Conservation (phyloP, 2,113 vertebrate genomes). For the Siniperca chuatsi region DNA sequence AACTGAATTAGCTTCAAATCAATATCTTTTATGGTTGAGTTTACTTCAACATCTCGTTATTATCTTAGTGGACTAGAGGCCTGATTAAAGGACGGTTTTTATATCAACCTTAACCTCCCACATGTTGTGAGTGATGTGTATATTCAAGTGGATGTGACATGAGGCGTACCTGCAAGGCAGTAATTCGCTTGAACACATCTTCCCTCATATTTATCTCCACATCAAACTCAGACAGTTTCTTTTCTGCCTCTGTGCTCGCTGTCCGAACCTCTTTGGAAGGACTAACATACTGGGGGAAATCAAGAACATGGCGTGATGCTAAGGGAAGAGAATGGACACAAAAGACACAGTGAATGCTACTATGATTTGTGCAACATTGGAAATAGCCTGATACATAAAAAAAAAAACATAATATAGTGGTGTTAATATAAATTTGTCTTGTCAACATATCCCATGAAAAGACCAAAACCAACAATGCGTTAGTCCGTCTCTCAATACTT, state of each 20-base stretch:
- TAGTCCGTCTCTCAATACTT: not conserved
- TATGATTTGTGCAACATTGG: not conserved
- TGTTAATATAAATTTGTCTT: too few relatives aligned
- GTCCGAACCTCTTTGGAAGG: slow-evolving; percentile 88
- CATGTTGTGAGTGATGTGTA: not conserved
- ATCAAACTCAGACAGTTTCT: slow-evolving; percentile 93
- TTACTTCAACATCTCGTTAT: slow-evolving; percentile 14
- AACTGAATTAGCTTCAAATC: slow-evolving; percentile 19
- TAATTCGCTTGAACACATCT: slow-evolving; percentile 91
- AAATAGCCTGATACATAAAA: not conserved
- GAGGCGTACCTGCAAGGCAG: slow-evolving; percentile 89
- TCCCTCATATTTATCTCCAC: slow-evolving; percentile 95
- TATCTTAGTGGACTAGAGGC: not conserved
- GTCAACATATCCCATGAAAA: too few relatives aligned
- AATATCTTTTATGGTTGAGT: not conserved
- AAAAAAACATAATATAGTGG: not conserved
- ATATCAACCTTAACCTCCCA: not conserved
- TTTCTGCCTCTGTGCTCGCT: slow-evolving; percentile 95
- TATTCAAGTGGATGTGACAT: not conserved
- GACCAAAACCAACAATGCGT: not conserved
- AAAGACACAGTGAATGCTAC: not conserved
- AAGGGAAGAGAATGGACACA: slow-evolving; percentile 31
- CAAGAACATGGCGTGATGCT: slow-evolving; percentile 92
- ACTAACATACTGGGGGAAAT: slow-evolving; percentile 94
- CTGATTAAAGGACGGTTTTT: not conserved